Base-by-base conservation (phyloP, 2,888 invertebrate species). In the Andrena marginata region DNA sequence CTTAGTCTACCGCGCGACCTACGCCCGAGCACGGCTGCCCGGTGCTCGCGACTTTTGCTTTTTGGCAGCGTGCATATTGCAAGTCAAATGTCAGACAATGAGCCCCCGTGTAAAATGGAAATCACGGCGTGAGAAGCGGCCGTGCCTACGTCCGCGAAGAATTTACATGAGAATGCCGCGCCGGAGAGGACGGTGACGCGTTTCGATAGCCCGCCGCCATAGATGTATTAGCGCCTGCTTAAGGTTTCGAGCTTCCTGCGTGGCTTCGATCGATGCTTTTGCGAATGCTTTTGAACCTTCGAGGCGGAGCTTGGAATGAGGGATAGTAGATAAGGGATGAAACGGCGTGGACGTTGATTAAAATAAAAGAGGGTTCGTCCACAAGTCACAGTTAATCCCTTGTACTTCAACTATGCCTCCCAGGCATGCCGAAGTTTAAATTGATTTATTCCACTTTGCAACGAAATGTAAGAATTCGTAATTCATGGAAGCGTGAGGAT, bases 51-150 rank as follows among this genome's bases (percentile, higher is more conserved):
- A 64, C 63, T 69, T 79, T 79, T 69, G 56, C 69, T 70, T 79
- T 76, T 76, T 75, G 33, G 64, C 33, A 35, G 31, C 54, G 48
- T 33, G 51, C 42, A 64, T 76, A 31, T 54, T 72, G 64, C 73
- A 60, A 62, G 60, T 75, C 68, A 75, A 68, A 75, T 75, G 75
- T 75, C 59, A 49, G 49, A 62, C 68, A 68, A 63, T 62, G 76
- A 62, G 49, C 31, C 29, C 42, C 49, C 62, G 62, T 68, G 62
- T 62, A 69, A 76, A 70, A 76, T 62, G 68, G 68, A 76, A 76
- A 70, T 69, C 69, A 54, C 67, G 49, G 23, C 63, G 72, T 63
- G 63, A 72, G 51, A 72, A 72, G 51, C 63, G 26, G 31, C 35
- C 69, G 35, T 35, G 42, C 51, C 42, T 23, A 51, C 42, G n/a